phyloP scores from a whole-genome alignment of 30 jellyfish, hydroid and myxozoan species.

The Sanderia malayensis region DNA sequence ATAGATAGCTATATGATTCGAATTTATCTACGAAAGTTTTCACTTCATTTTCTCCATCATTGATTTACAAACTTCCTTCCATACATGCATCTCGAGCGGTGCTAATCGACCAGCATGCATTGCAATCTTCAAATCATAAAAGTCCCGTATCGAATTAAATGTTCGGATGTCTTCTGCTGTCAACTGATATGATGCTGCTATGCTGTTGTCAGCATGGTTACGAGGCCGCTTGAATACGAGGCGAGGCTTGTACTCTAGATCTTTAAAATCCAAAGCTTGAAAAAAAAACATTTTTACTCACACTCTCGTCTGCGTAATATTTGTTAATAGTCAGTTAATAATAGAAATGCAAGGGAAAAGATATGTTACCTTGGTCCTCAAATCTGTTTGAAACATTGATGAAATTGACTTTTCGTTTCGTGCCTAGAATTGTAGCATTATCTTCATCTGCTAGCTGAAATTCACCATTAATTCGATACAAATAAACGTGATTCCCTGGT shows the following conservation, averaged over 20 bases:
- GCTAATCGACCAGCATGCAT: conserved; percentile 36
- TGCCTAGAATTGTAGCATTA: conserved; percentile 37
- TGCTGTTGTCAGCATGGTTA: not conserved
- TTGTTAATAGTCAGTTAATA: too few species aligned
- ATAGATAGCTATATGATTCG: too few species aligned
- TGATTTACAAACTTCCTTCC: conserved; percentile 48
- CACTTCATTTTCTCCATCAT: too few species aligned
- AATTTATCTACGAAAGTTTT: too few species aligned
- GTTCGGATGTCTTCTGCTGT: conserved; percentile 19
- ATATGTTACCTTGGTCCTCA: not conserved
- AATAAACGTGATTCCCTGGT: conserved; percentile 41
- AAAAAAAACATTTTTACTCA: too few species aligned
- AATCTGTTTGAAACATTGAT: conserved; percentile 25
- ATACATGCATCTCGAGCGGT: conserved; percentile 39
- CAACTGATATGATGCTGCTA: not conserved
- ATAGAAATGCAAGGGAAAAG: too few species aligned
- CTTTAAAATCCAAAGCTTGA: too few species aligned
- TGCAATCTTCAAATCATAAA: conserved; percentile 27
- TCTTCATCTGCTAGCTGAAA: conserved; percentile 6
- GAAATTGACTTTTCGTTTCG: conserved; percentile 45
- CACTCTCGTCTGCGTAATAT: too few species aligned
- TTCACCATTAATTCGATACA: conserved; percentile 46
- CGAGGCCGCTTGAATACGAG: not conserved
- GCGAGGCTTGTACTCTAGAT: not conserved
- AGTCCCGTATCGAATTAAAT: conserved; percentile 22